Conservation (phyloP, 2,113 vertebrate species). For the Phylloscopus whistleri region DNA sequence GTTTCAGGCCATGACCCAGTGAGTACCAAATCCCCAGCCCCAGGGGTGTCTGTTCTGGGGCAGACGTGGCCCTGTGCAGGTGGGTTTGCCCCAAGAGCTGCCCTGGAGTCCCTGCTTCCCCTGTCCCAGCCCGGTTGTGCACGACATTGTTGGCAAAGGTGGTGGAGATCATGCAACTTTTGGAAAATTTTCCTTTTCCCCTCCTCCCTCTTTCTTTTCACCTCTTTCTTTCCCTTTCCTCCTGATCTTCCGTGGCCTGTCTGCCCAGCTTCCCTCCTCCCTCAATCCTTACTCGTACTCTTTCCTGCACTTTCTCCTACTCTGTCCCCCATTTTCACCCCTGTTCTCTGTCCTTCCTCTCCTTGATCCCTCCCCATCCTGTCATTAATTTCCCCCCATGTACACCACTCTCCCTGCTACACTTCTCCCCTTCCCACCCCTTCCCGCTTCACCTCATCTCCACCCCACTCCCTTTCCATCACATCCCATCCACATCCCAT, state of each 20-base stretch:
- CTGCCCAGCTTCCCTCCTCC: background rate
- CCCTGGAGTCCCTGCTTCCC: background rate
- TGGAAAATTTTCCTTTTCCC: background rate
- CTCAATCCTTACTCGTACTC: background rate
- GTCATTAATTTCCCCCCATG: rapidly evolving
- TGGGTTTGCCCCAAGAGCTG: background rate
- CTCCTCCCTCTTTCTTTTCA: rapidly evolving
- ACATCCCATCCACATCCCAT: too few species aligned
- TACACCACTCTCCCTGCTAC: rapidly evolving
- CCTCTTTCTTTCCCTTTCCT: background rate
- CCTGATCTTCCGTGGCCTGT: background rate
- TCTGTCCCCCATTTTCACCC: background rate
- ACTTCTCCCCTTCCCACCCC: background rate
- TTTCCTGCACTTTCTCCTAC: background rate
- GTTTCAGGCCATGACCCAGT: rapidly evolving
- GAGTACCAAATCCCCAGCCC: rapidly evolving
- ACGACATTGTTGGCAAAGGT: rapidly evolving
- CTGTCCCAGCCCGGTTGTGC: rapidly evolving
- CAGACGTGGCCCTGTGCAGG: rapidly evolving
- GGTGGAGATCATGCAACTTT: background rate
- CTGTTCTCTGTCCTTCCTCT: background rate
- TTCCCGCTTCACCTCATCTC: background rate
- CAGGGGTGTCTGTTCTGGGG: rapidly evolving
- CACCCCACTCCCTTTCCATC: too few species aligned
- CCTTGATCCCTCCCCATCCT: background rate